Evolutionary conservation across 2,113 vertebrate species (phyloP), one percentile per base, ranked within the genome.

Genomic region (Pomatostomus ruficeps): DNA sequence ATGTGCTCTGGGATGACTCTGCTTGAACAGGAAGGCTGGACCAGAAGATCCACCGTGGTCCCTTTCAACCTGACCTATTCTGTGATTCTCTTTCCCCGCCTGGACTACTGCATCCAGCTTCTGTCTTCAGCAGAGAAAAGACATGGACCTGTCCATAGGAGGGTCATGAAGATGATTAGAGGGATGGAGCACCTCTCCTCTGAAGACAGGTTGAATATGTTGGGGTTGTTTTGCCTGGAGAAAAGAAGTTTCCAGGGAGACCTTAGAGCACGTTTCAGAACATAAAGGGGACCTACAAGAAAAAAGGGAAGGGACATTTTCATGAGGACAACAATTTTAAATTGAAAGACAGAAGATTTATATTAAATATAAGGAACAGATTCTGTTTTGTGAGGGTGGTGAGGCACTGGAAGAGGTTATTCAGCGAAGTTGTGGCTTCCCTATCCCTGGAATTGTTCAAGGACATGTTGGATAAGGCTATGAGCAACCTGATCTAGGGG

Each of bases 251-350:
- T 74, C 8, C 0, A 0, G 9, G 18, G 10, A 88, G 9, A 67
- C 1, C 9, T 58, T 58, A 28, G 4, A 33, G 18, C 7, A 20
- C 7, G 35, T 58, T 24, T 9, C 25, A 40, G 18, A 21, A 24
- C 7, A 5, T 36, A 28, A 28, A 76, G 7, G 4, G 5, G 10
- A 19, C 22, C 21, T 42, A 31, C 12, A 59, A 19, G 18, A 42
- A 33, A 61, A 66, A 73, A 9, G 4, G 4, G 31, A 19, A 48
- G 7, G 7, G 10, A 59, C 1, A 12, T 42, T 58, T 78, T 59
- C 46, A 33, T 1, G 3, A 66, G 2, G 5, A 66, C 14, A 75
- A 13, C 0, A 1, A 40, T 61, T 68, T 54, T 40, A 68, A 29
- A 19, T 12, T 46, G 46, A 22, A 40, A 61, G 7, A 52, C 4